phyloP scores from a whole-genome alignment of 1,140 invertebrate species.

The Macrobrachium rosenbergii region DNA sequence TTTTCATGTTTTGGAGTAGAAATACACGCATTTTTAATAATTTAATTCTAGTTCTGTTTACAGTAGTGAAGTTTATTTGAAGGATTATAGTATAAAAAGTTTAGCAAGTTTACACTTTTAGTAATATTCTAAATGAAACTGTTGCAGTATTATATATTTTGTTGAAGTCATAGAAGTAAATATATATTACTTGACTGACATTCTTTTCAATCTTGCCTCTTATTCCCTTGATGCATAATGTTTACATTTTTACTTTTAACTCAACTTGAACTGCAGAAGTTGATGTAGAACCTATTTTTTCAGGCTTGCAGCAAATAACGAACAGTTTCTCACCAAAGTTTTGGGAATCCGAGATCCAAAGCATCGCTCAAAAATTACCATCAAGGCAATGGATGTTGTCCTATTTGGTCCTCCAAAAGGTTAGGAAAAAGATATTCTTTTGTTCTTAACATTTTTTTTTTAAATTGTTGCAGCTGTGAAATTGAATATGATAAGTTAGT shows the following conservation, averaged over 20 bases:
- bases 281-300: conserved; percentile 68
- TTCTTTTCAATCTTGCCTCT: no score
- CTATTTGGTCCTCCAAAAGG: conserved; percentile 97
- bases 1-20: no score
- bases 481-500: background rate
- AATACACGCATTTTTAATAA: no score
- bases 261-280: background rate
- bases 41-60: no score
- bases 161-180: no score
- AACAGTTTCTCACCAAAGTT: conserved; percentile 86
- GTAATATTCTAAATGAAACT: no score
- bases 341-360: conserved; percentile 96
- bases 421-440: conserved; percentile 69
- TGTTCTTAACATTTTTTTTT: background rate
- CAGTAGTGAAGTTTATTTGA: no score
- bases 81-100: no score
- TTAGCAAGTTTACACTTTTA: no score
- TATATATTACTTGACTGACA: no score
- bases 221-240: no score
- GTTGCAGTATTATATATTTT: no score
- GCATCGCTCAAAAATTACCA: conserved; percentile 94
- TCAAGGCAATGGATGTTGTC: conserved; percentile 94
- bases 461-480: background rate
- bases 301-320: conserved; percentile 92
- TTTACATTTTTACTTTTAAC: background rate